Evolutionary conservation across 2,797 vertebrate genomes (phyloP).

Genomic region (Protosalanx chinensis): DNA sequence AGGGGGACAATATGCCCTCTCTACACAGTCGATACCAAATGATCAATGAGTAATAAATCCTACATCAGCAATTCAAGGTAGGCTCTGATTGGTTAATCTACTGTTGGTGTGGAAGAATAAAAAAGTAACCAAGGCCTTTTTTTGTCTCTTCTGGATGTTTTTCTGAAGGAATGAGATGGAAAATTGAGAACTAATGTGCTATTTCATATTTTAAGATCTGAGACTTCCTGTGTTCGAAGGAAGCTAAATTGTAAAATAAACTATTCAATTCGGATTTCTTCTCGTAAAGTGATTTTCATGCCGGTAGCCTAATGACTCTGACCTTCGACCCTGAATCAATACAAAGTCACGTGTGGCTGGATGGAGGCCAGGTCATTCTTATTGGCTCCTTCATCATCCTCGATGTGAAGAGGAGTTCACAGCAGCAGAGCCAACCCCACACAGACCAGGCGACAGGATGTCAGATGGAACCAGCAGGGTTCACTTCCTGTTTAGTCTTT

Average conservation of each 20-base stretch:
- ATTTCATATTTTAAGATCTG: slow-evolving; percentile 27
- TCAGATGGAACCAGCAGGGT: background rate
- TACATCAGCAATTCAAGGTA: slow-evolving; percentile 14
- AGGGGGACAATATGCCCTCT: slow-evolving; percentile 10
- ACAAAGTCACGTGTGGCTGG: background rate
- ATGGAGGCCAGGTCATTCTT: slow-evolving; percentile 5
- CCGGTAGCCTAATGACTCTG: slow-evolving; percentile 20
- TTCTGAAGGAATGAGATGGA: background rate
- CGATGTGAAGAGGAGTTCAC: background rate
- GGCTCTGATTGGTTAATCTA: background rate
- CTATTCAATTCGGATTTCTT: slow-evolving; percentile 15
- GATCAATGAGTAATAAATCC: slow-evolving; percentile 37
- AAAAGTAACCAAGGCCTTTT: background rate
- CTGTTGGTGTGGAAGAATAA: background rate
- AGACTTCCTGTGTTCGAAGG: too few species aligned
- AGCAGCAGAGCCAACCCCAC: background rate
- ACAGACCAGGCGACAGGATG: background rate
- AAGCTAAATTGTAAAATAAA: slow-evolving; percentile 31
- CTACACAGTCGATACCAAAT: slow-evolving; percentile 21
- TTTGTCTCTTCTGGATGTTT: background rate
- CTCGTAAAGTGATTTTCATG: slow-evolving; percentile 30
- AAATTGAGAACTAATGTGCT: background rate
- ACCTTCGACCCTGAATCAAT: slow-evolving; percentile 47
- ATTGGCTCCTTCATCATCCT: slow-evolving; percentile 11
- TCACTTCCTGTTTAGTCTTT: background rate